These are phyloP conservation scores for Nudaria mundana DNA, from an alignment of 2,888 invertebrate species.

Conservation along the genomic window DNA sequence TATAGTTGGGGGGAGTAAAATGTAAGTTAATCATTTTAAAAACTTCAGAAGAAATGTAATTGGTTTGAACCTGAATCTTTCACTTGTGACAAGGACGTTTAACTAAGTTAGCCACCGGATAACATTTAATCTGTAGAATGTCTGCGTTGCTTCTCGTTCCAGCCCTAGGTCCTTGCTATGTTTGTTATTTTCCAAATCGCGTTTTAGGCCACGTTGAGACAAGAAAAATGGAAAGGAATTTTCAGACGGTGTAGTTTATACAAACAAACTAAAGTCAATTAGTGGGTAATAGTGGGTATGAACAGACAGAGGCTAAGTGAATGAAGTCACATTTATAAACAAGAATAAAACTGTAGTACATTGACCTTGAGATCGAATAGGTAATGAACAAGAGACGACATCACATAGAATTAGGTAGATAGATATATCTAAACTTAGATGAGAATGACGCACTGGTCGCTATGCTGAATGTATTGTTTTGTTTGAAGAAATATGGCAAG, in stretches of 20 bases:
- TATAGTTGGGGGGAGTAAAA: no score
- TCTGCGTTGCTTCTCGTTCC: no score
- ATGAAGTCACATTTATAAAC: constrained; percentile 52
- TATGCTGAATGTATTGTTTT: neutral
- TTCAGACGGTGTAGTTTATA: constrained; percentile 3
- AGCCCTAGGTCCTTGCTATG: no score
- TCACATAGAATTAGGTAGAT: constrained; percentile 35
- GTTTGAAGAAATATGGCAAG: neutral
- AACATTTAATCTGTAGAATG: no score
- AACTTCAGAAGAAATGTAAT: no score
- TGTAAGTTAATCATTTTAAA: no score
- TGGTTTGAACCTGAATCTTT: no score
- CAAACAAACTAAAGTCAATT: constrained; percentile 30
- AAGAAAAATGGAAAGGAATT: no score
- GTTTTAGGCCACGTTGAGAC: neutral
- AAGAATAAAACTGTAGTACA: constrained; percentile 31
- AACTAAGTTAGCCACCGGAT: no score
- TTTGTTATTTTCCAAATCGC: no score
- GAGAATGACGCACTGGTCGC: constrained; percentile 32
- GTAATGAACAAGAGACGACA: constrained; percentile 38
- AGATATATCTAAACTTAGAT: constrained; percentile 39
- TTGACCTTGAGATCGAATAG: constrained; percentile 40
- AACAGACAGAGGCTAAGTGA: no score
- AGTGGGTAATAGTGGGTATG: constrained; percentile 39
- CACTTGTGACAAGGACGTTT: no score